Base-by-base conservation (phyloP, 2,113 vertebrate genomes). In the Phaethon lepturus region DNA sequence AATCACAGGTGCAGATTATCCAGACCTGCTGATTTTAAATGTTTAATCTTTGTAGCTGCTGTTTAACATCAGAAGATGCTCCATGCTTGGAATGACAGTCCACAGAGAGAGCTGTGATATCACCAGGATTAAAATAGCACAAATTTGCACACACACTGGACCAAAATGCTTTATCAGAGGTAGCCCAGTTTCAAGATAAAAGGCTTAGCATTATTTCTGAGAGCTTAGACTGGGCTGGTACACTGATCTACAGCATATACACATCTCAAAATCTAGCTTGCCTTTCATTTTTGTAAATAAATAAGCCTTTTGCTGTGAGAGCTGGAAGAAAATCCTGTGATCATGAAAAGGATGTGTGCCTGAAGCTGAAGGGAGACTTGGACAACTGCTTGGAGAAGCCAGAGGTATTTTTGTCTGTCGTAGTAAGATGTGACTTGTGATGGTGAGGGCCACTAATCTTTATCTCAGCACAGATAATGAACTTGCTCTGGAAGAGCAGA, bases 1-100 rank as follows among this genome's bases (percentile, higher is more conserved):
- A 96, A 79, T 72, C 84, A 78, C 87, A 91, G 87, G 84, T 95
- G 93, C 62, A 75, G 63, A 66, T 87, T 90, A 90, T 87, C 71
- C 92, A 93, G 85, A 93, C 84, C 81, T 88, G 81, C 77, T 91
- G 90, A 85, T 87, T 91, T 87, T 23, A 93, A 81, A 93, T 90
- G 87, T 91, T 96, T 90, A 73, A 91, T 73, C 66, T 91, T 88
- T 82, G 69, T 88, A 88, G 74, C 53, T 82, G 84, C 93, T 95
- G 93, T 82, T 95, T 68, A 91, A 91, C 49, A 90, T 94, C 91
- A 50, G 68, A 38, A 38, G 38, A 38, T 38, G 38, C 60, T 87
- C 66, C 74, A 53, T 56, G 44, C 64, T 40, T 81, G 44, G 60
- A 85, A 78, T 47, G 69, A 89, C 79, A 89, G 52, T 72, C 69